phyloP scores from a whole-genome alignment of 1,140 invertebrate species.

The Caenorhabditis latens region DNA sequence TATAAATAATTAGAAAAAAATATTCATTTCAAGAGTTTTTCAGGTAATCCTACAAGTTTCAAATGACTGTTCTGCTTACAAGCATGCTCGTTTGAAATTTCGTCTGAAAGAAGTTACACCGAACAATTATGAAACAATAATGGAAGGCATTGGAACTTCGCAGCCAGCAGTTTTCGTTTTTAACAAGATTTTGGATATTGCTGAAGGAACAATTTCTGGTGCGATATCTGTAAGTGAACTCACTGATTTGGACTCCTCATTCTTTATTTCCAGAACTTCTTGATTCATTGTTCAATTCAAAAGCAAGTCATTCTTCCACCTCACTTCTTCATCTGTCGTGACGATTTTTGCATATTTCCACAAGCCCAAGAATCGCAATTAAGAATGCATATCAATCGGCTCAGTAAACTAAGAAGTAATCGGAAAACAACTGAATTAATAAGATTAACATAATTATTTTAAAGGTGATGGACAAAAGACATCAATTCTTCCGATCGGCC shows the following conservation, averaged over 20 bases:
- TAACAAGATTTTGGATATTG: not conserved
- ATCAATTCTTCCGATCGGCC: conserved; percentile 9
- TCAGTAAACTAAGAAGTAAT: not conserved
- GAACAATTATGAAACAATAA: not conserved
- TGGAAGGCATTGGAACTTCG: conserved; percentile 2
- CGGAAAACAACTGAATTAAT: not conserved
- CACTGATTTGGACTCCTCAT: not conserved
- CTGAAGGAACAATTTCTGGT: conserved; percentile 12
- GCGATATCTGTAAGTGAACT: not conserved
- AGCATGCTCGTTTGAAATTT: conserved; percentile 27
- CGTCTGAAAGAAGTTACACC: conserved; percentile 22
- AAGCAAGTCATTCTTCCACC: conserved; percentile 7
- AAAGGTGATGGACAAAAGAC: conserved; percentile 16
- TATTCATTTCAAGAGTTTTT: not conserved
- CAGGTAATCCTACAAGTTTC: conserved; percentile 2
- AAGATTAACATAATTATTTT: not conserved
- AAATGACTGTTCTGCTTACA: not conserved
- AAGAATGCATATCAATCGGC: not conserved
- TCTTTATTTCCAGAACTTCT: conserved; percentile 21
- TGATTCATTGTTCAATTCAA: conserved; percentile 30
- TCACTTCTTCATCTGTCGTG: not conserved
- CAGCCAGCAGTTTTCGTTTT: conserved; percentile 3
- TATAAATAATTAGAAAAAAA: not conserved
- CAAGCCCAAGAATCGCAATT: not conserved
- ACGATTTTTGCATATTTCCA: not conserved